Evolutionary conservation across 2,113 vertebrate species (phyloP), one percentile per base, ranked within the genome.

Genomic region (Delphinapterus leucas): DNA sequence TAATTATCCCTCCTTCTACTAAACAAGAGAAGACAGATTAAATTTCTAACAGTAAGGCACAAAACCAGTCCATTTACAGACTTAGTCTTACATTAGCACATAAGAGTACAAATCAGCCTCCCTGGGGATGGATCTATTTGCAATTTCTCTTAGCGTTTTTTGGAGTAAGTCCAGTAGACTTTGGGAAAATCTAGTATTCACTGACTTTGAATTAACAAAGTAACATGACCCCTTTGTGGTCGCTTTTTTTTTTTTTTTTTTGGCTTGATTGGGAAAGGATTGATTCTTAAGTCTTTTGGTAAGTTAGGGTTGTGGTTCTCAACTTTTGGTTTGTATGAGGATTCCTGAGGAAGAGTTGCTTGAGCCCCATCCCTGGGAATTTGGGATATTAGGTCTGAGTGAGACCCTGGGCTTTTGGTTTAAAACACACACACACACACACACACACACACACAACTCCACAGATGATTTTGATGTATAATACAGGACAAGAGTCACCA

Each of bases 21-120:
- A 96, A 95, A 97, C 98, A 98, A 97, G 98, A 98, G 98, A 97
- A 97, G 98, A 17, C 94, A 98, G 98, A 98, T 99, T 98, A 97
- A 97, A 97, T 98, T 98, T 98, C 98, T 98, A 97, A 98, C 97
- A 95, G 97, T 97, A 81, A 97, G 96, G 96, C 97, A 98, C 96
- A 96, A 98, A 98, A 98, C 98, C 98, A 98, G 97, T 98, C 98
- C 98, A 96, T 98, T 98, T 98, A 97, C 97, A 97, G 98, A 98
- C 98, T 98, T 97, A 98, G 98, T 97, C 97, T 98, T 98, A 98
- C 97, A 98, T 98, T 98, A 99, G 98, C 92, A 93, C 98, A 47
- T 80, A 80, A 97, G 98, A 98, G 97, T 97, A 96, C 94, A 63
- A 58, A 82, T 97, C 96, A 18, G 89, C 98, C 97, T 98, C 98